phyloP scores from a whole-genome alignment of 2,888 invertebrate species.

The Habrosyne pyritoides region DNA sequence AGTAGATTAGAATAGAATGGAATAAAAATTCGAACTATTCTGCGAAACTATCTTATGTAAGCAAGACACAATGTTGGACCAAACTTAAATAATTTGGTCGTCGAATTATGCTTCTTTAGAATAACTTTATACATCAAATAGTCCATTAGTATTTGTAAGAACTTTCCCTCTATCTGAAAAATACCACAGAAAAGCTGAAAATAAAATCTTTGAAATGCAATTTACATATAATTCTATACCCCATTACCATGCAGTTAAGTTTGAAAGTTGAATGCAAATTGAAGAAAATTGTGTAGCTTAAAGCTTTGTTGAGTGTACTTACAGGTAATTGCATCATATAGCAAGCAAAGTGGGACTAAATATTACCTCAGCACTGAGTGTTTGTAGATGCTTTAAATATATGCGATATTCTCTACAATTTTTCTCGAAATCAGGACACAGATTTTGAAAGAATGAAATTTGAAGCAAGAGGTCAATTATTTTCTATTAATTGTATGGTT shows the following conservation, averaged over 20 bases:
- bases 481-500: no score
- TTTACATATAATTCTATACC: background rate
- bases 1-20: no score
- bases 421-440: no score
- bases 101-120: no score
- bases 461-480: no score
- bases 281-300: background rate
- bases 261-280: conserved; percentile 1
- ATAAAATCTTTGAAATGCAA: background rate
- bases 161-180: background rate
- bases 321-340: background rate
- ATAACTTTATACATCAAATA: no score
- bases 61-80: no score
- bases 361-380: background rate
- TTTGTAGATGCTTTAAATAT: background rate
- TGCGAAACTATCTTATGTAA: no score
- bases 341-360: background rate
- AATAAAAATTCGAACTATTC: no score
- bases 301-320: background rate
- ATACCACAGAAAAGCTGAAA: background rate
- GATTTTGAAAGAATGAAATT: no score
- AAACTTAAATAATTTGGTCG: no score
- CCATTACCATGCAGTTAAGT: background rate
- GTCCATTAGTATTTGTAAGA: no score
- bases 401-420: background rate